Conservation (phyloP, 2,888 invertebrate genomes). For the Melikaiella ostensackeni region DNA sequence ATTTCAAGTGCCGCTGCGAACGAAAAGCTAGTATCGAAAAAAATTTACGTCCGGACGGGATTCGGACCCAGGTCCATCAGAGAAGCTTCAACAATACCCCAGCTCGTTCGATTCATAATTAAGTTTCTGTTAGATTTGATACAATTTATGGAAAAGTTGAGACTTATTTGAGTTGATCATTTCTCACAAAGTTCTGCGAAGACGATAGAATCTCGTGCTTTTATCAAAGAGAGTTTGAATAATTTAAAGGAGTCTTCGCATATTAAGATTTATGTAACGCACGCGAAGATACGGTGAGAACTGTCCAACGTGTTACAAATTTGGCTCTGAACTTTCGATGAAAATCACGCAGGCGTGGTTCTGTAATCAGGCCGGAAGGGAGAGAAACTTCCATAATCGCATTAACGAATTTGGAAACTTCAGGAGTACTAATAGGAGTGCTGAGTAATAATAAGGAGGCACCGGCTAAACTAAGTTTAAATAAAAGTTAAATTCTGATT, state of each 20-base stretch:
- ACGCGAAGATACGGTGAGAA: conserved; percentile 33
- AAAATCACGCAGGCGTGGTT: conserved; percentile 31
- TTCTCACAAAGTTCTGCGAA: background rate
- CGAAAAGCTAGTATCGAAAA: too few relatives aligned
- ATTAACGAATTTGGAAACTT: conserved; percentile 37
- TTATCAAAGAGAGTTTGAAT: conserved; percentile 11
- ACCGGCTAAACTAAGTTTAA: background rate
- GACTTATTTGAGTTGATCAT: background rate
- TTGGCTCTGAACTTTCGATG: conserved; percentile 32
- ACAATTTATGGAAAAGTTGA: background rate
- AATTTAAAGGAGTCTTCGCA: conserved; percentile 6
- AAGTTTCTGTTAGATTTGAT: background rate
- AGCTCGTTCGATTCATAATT: background rate
- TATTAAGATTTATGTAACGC: conserved; percentile 31
- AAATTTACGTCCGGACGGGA: too few relatives aligned
- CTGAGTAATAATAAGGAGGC: conserved; percentile 28
- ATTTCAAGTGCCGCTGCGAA: too few relatives aligned
- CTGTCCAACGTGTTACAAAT: conserved; percentile 30
- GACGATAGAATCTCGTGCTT: background rate
- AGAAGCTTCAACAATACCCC: too few relatives aligned
- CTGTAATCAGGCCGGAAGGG: conserved; percentile 25
- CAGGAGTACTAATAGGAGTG: conserved; percentile 28
- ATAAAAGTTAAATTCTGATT: background rate
- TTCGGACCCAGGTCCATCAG: too few relatives aligned
- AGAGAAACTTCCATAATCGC: conserved; percentile 36